These are phyloP conservation scores for Drosophila leontia DNA, from an alignment of 1,140 invertebrate genomes.

Conservation along the genomic window DNA sequence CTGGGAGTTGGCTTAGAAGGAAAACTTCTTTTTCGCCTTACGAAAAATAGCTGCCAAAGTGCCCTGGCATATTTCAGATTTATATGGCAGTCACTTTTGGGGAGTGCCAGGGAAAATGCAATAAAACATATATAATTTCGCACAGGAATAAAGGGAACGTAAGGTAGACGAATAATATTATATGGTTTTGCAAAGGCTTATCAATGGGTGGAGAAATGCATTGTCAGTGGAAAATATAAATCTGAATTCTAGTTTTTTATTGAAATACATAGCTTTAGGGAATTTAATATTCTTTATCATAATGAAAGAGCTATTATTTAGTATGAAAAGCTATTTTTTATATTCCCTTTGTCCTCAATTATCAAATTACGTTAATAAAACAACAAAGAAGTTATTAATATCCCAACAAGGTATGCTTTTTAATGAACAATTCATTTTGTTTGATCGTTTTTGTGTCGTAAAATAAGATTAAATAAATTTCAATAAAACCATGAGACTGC, in stretches of 20 bases:
- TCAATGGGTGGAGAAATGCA: conserved; percentile 20
- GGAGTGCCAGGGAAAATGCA: conserved; percentile 19
- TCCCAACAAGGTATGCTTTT: not conserved
- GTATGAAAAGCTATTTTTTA: not conserved
- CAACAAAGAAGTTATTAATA: not conserved
- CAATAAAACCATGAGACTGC: conserved; percentile 5
- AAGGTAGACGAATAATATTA: not conserved
- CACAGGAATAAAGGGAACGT: not conserved
- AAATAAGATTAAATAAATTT: conserved; percentile 2
- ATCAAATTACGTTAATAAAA: conserved; percentile 1
- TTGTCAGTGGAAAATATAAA: conserved; percentile 3
- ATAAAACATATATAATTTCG: conserved; percentile 29
- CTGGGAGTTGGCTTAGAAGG: conserved; percentile 29
- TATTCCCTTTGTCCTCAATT: not conserved
- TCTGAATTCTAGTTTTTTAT: too few relatives aligned
- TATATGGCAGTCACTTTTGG: conserved; percentile 39
- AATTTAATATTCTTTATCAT: not conserved
- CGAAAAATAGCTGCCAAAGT: conserved; percentile 25
- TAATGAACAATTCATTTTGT: not conserved
- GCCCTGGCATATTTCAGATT: conserved; percentile 48
- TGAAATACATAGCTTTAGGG: too few relatives aligned
- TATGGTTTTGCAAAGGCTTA: conserved; percentile 15
- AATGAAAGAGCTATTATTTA: not conserved
- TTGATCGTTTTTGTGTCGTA: not conserved
- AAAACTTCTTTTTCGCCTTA: conserved; percentile 24